These are phyloP conservation scores for Pithys albifrons DNA, from an alignment of 2,113 vertebrate species.

Conservation along the genomic window DNA sequence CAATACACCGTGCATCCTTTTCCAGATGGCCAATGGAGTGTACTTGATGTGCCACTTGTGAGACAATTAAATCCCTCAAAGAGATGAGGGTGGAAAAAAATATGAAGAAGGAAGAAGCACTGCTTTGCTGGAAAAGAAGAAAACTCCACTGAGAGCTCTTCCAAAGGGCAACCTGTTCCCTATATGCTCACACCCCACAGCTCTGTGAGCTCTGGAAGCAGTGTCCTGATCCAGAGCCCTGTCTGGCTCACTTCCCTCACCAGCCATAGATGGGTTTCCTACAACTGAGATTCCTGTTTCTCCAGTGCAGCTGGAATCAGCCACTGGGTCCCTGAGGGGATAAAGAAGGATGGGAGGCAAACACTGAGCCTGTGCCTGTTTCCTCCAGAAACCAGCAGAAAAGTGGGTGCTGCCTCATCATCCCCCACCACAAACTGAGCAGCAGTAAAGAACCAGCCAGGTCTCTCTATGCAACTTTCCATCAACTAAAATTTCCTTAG, in stretches of 20 bases:
- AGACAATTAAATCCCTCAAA: slow-evolving; percentile 68
- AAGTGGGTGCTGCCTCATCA: not conserved
- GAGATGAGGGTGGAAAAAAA: not conserved
- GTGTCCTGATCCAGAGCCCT: not conserved
- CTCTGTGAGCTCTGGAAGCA: not conserved
- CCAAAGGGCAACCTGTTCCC: not conserved
- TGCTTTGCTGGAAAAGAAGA: slow-evolving; percentile 23
- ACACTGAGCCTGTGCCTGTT: not conserved
- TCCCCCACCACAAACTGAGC: not conserved
- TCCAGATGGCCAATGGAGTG: slow-evolving; percentile 46
- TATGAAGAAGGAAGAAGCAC: not conserved
- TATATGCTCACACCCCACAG: accelerated
- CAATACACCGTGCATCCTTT: not conserved
- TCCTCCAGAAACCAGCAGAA: not conserved
- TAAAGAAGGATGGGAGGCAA: not conserved
- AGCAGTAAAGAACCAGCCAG: not conserved
- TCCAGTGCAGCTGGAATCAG: not conserved
- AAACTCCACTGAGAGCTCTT: not conserved
- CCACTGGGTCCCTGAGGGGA: not conserved
- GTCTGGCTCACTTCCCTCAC: not conserved
- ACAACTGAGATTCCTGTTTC: not conserved
- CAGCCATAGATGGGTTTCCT: not conserved
- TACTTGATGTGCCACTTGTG: slow-evolving; percentile 45
- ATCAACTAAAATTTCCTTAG: not conserved
- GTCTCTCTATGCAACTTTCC: not conserved